Evolutionary conservation across 2,888 invertebrate species (phyloP).

Genomic region (Limnephilus marmoratus): DNA sequence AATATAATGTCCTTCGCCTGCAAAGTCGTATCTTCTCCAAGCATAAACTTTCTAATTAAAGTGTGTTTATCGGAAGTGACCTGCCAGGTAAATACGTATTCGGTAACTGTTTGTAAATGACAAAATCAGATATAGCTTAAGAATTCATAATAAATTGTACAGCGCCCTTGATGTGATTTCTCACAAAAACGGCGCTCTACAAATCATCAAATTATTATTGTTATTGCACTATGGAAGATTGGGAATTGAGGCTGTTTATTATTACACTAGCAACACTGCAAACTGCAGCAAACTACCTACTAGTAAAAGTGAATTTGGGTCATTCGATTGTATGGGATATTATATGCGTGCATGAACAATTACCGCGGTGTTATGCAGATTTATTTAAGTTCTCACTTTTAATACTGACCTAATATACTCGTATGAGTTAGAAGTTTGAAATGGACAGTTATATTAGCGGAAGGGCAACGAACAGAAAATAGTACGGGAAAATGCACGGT

Average conservation of each 20-base stretch:
- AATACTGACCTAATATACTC: neutral
- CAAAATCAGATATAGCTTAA: too few species aligned
- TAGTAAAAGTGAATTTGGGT: conserved; percentile 4
- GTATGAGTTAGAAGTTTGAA: neutral
- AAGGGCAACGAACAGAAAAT: neutral
- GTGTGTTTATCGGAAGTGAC: too few species aligned
- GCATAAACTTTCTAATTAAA: too few species aligned
- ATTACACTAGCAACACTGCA: neutral
- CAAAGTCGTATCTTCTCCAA: too few species aligned
- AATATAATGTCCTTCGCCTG: too few species aligned
- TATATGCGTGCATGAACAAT: neutral
- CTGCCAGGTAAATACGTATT: too few species aligned
- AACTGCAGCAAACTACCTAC: neutral
- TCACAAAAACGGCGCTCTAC: too few species aligned
- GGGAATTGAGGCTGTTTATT: neutral
- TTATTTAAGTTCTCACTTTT: neutral
- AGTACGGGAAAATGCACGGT: neutral
- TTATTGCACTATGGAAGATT: neutral
- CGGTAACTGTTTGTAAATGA: too few species aligned
- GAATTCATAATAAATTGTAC: too few species aligned
- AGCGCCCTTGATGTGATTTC: too few species aligned
- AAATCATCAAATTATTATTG: too few species aligned
- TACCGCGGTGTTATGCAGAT: neutral
- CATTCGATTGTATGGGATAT: neutral
- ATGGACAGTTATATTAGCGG: neutral